These are phyloP conservation scores for Megamerina dolium DNA, from an alignment of 2,888 invertebrate species.

Conservation along the genomic window DNA sequence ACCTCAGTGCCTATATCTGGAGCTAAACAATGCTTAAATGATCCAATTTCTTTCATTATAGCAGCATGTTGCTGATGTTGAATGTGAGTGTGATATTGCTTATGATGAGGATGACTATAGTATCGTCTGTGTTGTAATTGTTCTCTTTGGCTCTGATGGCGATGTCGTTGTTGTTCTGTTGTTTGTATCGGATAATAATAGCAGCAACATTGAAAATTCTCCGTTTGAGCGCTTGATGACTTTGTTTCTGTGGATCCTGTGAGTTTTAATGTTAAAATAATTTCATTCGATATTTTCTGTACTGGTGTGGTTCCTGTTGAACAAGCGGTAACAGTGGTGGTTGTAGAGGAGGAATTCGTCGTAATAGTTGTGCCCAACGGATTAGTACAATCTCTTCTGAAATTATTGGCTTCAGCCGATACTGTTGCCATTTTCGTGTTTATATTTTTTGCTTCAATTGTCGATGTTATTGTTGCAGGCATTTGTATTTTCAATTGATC, in stretches of 20 bases:
- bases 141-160: slow-evolving; percentile 11
- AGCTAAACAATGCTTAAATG: slow-evolving; percentile 54
- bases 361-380: background rate
- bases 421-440: too few relatives aligned
- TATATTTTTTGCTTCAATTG: background rate
- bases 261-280: too few relatives aligned
- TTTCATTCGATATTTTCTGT: too few relatives aligned
- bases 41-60: too few relatives aligned
- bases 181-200: too few relatives aligned
- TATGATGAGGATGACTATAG: slow-evolving; percentile 36
- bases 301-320: too few relatives aligned
- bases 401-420: too few relatives aligned
- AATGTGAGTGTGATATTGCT: slow-evolving; percentile 39
- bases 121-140: slow-evolving; percentile 54
- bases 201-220: too few relatives aligned
- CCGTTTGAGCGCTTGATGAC: too few relatives aligned
- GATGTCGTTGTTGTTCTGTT: slow-evolving; percentile 8
- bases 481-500: slow-evolving; percentile 14
- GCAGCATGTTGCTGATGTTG: too few relatives aligned
- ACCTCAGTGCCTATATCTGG: slow-evolving; percentile 58
- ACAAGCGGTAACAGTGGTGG: slow-evolving; percentile 5
- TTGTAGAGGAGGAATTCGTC: slow-evolving; percentile 1
- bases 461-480: background rate
- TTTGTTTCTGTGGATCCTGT: too few relatives aligned
- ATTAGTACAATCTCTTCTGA: too few relatives aligned